phyloP scores from a whole-genome alignment of 2,888 invertebrate genomes.

The Desoria tigrina region DNA sequence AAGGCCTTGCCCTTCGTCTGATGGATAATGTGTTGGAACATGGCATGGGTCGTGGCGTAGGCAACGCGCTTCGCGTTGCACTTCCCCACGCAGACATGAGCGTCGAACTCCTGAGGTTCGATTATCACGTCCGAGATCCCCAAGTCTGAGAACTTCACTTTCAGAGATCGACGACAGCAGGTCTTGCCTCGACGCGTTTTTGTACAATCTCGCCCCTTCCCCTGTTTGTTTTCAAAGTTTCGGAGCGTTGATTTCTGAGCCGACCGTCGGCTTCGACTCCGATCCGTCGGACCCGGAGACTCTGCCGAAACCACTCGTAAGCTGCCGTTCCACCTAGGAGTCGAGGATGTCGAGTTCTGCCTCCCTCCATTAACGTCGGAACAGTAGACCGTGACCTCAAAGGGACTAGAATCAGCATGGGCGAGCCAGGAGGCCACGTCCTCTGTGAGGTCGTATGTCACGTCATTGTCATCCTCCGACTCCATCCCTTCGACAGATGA shows the following conservation, averaged over 20 bases:
- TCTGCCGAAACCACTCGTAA: slow-evolving; percentile 42
- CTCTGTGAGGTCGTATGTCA: slow-evolving; percentile 4
- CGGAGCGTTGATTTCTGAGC: slow-evolving; percentile 40
- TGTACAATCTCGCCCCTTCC: slow-evolving; percentile 48
- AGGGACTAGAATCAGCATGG: slow-evolving; percentile 16
- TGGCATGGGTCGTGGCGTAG: slow-evolving; percentile 52
- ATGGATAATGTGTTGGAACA: slow-evolving; percentile 52
- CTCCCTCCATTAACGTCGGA: slow-evolving; percentile 6
- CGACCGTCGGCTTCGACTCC: slow-evolving; percentile 33
- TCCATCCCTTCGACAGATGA: neutral
- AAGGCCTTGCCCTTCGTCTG: slow-evolving; percentile 45
- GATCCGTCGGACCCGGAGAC: slow-evolving; percentile 24
- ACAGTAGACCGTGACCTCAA: slow-evolving; percentile 5
- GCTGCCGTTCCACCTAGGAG: slow-evolving; percentile 18
- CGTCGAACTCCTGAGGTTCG: slow-evolving; percentile 51
- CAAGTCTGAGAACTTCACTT: slow-evolving; percentile 51
- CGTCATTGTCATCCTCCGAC: neutral
- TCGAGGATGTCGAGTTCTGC: neutral
- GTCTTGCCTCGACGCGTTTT: slow-evolving; percentile 50
- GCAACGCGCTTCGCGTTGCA: slow-evolving; percentile 51
- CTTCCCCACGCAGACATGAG: slow-evolving; percentile 51
- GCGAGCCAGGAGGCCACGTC: neutral
- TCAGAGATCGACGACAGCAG: slow-evolving; percentile 51
- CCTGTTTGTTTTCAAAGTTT: slow-evolving; percentile 37
- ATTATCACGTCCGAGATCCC: slow-evolving; percentile 51